Conservation (phyloP, 2,797 vertebrate genomes). For the Hippocampus kuda region DNA sequence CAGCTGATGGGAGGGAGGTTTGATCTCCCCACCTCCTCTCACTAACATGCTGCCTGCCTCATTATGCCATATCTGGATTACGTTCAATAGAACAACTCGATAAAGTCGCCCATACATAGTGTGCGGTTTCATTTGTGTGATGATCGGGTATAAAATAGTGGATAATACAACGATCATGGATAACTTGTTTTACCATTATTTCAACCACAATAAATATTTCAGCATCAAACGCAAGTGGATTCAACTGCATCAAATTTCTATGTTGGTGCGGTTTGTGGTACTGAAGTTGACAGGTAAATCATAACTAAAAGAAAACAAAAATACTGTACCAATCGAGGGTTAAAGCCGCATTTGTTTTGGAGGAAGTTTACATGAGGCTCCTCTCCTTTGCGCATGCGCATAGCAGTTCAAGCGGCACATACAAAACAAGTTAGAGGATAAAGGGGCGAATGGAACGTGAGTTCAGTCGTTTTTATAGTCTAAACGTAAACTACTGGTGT, state of each 20-base stretch:
- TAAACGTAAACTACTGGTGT: neutral
- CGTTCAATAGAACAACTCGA: conserved; percentile 17
- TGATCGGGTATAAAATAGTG: neutral
- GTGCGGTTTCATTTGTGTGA: neutral
- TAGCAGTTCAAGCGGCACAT: neutral
- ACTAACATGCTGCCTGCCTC: conserved; percentile 19
- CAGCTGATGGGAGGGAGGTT: conserved; percentile 47
- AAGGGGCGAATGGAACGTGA: conserved; percentile 10
- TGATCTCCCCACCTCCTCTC: conserved; percentile 33
- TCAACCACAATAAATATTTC: neutral
- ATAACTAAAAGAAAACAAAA: neutral
- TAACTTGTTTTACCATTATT: neutral
- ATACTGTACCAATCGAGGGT: neutral
- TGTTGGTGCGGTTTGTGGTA: neutral
- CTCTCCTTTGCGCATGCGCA: conserved; percentile 37
- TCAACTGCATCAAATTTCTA: neutral
- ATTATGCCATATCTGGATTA: conserved; percentile 25
- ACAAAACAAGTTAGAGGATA: neutral
- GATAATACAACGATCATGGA: neutral
- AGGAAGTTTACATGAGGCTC: conserved; percentile 1
- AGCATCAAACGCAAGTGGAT: neutral
- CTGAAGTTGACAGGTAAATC: neutral
- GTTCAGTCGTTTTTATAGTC: neutral
- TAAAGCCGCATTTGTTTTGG: conserved; percentile 49
- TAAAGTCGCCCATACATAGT: conserved; percentile 5